Percentiles rank a stretch among this genome's conserved stretches.
These are phyloP conservation scores for Loripinus fragilis DNA, from an alignment of 2,888 invertebrate species.

Conservation along the genomic window DNA sequence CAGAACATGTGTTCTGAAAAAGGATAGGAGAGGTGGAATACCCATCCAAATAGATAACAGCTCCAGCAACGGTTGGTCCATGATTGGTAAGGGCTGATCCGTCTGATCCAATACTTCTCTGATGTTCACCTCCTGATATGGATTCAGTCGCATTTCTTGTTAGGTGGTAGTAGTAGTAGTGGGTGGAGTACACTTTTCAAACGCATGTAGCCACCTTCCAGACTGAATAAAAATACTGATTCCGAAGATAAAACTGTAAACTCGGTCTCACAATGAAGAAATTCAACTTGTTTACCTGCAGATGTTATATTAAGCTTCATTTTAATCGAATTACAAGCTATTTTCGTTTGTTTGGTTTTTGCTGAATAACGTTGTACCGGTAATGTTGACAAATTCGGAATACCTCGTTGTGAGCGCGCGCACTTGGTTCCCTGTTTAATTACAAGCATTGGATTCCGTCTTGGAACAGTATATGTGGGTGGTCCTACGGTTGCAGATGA, in stretches of 20 bases:
- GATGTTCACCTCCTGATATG: neutral
- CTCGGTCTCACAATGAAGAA: no score
- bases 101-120: neutral
- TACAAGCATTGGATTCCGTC: no score
- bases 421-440: no score
- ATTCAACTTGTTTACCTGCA: constrained; percentile 59
- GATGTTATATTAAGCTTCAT: constrained; percentile 77
- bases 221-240: neutral
- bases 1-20: neutral
- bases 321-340: neutral
- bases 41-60: neutral
- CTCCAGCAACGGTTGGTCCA: neutral
- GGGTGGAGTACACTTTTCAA: constrained; percentile 3
- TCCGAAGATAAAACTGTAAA: neutral
- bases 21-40: neutral
- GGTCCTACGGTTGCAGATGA: no score
- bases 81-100: neutral
- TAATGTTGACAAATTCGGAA: neutral
- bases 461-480: no score
- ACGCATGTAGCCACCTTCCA: neutral
- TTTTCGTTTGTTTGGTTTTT: constrained; percentile 14
- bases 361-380: constrained; percentile 48
- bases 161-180: neutral
- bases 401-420: neutral
- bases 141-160: neutral